Conservation (phyloP, 2,797 vertebrate species). For the Aeoliscus strigatus region DNA sequence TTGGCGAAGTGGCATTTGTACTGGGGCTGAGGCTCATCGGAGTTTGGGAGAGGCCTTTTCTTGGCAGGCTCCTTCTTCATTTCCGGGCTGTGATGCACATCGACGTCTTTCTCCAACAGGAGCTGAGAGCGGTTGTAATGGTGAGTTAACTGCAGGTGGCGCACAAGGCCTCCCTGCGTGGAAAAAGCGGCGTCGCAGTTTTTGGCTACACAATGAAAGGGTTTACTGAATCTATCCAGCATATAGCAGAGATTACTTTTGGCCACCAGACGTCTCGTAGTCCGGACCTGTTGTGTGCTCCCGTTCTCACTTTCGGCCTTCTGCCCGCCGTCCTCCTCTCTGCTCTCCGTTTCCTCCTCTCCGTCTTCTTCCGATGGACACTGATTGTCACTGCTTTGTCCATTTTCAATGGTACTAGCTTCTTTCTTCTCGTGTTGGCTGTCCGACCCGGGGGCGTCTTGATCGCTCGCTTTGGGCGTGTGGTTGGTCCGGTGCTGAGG, state of each 20-base stretch:
- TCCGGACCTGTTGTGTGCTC: constrained; percentile 77
- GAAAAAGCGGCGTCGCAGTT: constrained; percentile 89
- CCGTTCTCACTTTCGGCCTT: constrained; percentile 66
- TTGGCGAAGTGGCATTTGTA: constrained; percentile 86
- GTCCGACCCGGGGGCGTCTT: constrained; percentile 31
- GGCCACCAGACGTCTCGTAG: constrained; percentile 84
- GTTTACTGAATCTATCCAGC: constrained; percentile 90
- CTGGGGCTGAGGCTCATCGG: constrained; percentile 76
- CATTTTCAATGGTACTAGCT: constrained; percentile 37
- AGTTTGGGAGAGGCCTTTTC: constrained; percentile 49
- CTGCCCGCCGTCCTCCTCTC: constrained; percentile 52
- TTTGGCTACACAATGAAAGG: constrained; percentile 93
- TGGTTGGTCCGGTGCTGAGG: constrained; percentile 18
- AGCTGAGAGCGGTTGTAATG: constrained; percentile 92
- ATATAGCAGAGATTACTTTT: constrained; percentile 92
- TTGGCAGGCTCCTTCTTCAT: constrained; percentile 78
- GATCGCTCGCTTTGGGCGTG: constrained; percentile 27
- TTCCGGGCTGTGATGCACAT: constrained; percentile 55
- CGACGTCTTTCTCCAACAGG: constrained; percentile 85
- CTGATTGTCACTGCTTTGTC: constrained; percentile 58
- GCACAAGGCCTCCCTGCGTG: constrained; percentile 88
- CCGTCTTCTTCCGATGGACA: constrained; percentile 56
- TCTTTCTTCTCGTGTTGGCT: constrained; percentile 39
- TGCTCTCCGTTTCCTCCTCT: constrained; percentile 70
- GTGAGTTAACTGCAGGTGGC: constrained; percentile 88